Evolutionary conservation across 2,888 invertebrate genomes (phyloP).

Genomic region (Baccha elongata): DNA sequence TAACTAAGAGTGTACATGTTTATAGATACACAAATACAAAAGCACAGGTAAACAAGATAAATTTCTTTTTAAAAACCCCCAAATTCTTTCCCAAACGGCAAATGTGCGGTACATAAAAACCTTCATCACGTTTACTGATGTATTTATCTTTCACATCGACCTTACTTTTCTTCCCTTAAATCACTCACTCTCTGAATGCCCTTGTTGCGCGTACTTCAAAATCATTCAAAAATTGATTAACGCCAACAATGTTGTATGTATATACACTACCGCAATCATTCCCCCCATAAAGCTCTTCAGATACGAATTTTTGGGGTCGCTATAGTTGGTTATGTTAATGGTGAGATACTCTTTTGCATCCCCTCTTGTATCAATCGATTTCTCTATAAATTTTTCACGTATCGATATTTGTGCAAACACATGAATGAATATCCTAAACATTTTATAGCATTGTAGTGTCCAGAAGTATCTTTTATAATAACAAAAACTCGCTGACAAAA

Average conservation of each 20-base stretch:
- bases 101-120: slow-evolving; percentile 24
- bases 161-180: slow-evolving; percentile 20
- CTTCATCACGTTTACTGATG: slow-evolving; percentile 50
- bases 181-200: slow-evolving; percentile 38
- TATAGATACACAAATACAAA: not conserved
- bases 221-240: slow-evolving; percentile 67
- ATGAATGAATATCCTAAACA: slow-evolving; percentile 36
- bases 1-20: not conserved
- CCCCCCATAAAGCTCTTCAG: slow-evolving; percentile 15
- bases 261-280: slow-evolving; percentile 34
- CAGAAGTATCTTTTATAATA: slow-evolving; percentile 6
- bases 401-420: not conserved
- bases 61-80: slow-evolving; percentile 32
- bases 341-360: slow-evolving; percentile 19
- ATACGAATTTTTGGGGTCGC: slow-evolving; percentile 37
- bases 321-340: slow-evolving; percentile 52
- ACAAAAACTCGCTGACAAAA: slow-evolving; percentile 2
- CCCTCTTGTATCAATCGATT: slow-evolving; percentile 30
- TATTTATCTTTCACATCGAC: slow-evolving; percentile 24
- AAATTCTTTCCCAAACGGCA: slow-evolving; percentile 4
- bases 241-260: slow-evolving; percentile 35
- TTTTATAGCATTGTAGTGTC: slow-evolving; percentile 22
- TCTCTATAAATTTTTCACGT: slow-evolving; percentile 43
- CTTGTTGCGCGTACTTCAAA: slow-evolving; percentile 38
- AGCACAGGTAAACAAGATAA: slow-evolving; percentile 21